Evolutionary conservation across 2,797 vertebrate species (phyloP), one percentile per base, ranked within the genome.

Genomic region (Orestias chungarensis): DNA sequence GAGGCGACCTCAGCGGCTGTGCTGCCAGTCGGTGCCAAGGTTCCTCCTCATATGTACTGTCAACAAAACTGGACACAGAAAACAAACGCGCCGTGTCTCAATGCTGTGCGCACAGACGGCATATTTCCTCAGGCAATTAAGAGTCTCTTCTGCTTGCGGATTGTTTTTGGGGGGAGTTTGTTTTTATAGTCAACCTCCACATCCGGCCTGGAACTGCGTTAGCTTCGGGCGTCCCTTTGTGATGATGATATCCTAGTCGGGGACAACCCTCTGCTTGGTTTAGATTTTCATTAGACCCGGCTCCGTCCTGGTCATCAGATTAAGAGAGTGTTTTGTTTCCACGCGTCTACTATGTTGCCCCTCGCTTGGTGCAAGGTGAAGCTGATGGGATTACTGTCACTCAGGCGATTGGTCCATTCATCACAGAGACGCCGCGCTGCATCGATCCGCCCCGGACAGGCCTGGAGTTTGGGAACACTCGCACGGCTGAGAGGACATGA

Each of bases 401-500:
- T 92, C 89, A 90, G 91, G 86, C 86, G 85, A 89, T 91, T 92
- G 92, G 91, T 87, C 90, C 91, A 93, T 94, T 93, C 89, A 93
- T 94, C 91, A 93, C 88, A n/a, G 91, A 87, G 90, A 91, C 91
- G 84, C 87, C 91, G 84, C 87, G 88, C 86, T 67, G 79, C 78
- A 94, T 94, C 12, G 92, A 94, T 94, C 89, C 84, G 81, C 75
- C 85, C 89, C 84, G 83, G n/a, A 88, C 89, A 88, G 78, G 82
- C 75, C 83, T 74, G 74, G 86, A 89, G 76, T 87, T 91, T 87
- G 86, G 84, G 86, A 90, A 89, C 64, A 79, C 85, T 62, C 79
- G 81, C 84, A 79, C 87, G 73, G 87, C 90, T 88, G 82, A 66
- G 86, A 71, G 78, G 86, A 89, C 91, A 75, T 78, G 86, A 88